Evolutionary conservation across 1,140 invertebrate genomes (phyloP).

Genomic region (Monochamus saltuarius): DNA sequence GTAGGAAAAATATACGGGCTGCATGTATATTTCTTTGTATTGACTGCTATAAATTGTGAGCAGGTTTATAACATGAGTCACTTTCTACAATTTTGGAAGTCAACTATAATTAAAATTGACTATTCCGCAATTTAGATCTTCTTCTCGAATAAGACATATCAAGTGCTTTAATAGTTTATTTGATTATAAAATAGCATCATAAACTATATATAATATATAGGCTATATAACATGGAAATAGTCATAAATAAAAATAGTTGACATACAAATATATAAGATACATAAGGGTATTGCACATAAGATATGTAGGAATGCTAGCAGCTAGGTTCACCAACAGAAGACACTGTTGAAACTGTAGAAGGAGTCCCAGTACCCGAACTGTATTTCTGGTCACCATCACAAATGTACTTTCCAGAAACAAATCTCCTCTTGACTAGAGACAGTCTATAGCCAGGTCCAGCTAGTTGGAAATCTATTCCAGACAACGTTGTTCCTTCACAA

Average conservation of each 20-base stretch:
- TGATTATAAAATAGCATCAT: constrained; percentile 48
- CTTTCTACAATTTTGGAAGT: no score
- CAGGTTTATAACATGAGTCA: no score
- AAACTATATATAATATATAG: constrained; percentile 46
- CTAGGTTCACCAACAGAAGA: constrained; percentile 39
- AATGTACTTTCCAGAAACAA: constrained; percentile 90
- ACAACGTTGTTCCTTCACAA: constrained; percentile 91
- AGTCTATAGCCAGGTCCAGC: constrained; percentile 85
- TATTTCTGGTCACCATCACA: constrained; percentile 79
- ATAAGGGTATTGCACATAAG: constrained; percentile 32
- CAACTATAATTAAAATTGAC: no score
- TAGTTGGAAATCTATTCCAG: constrained; percentile 91
- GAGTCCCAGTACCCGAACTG: constrained; percentile 40
- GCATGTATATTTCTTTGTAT: no score
- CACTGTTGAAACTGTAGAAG: constrained; percentile 38
- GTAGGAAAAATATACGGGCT: no score
- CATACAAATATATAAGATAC: constrained; percentile 29
- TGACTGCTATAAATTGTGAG: no score
- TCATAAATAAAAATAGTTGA: constrained; percentile 42
- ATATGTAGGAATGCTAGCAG: constrained; percentile 48
- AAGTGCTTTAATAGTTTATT: constrained; percentile 14
- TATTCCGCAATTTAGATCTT: no score
- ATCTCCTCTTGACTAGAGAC: constrained; percentile 90
- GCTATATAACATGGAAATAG: constrained; percentile 43
- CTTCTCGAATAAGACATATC: no score